These are phyloP conservation scores for Mallotus villosus DNA, from an alignment of 2,797 vertebrate genomes.

Conservation along the genomic window DNA sequence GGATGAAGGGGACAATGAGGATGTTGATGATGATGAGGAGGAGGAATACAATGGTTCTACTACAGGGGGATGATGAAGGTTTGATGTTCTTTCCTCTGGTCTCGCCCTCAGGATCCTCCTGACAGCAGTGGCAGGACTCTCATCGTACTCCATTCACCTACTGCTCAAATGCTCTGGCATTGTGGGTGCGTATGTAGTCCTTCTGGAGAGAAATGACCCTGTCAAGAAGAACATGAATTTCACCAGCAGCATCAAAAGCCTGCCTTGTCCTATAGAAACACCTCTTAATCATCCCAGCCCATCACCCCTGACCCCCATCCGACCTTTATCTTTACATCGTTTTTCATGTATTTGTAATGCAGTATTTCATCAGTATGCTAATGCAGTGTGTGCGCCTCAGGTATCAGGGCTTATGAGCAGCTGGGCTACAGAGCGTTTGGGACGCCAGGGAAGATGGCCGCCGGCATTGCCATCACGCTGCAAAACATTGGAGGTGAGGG, in stretches of 20 bases:
- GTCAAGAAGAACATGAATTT: neutral
- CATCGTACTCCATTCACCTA: constrained; percentile 96
- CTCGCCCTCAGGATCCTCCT: constrained; percentile 83
- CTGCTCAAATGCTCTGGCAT: constrained; percentile 95
- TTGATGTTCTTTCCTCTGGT: constrained; percentile 4
- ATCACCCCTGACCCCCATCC: too few species aligned
- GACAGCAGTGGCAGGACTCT: constrained; percentile 88
- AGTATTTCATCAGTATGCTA: neutral
- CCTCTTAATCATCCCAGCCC: neutral
- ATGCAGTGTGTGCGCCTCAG: constrained; percentile 61
- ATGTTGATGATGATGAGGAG: neutral
- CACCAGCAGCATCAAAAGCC: neutral
- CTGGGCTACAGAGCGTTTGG: constrained; percentile 92
- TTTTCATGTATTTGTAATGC: neutral
- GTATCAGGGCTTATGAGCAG: constrained; percentile 95
- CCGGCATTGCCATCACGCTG: constrained; percentile 90
- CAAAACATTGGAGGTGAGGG: constrained; percentile 94
- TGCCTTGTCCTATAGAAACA: neutral
- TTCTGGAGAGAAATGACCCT: neutral
- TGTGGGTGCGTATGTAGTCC: constrained; percentile 76
- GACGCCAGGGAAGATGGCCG: constrained; percentile 92
- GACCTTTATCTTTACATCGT: neutral
- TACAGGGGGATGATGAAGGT: neutral
- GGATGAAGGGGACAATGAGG: neutral
- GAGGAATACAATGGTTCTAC: neutral